phyloP scores from a whole-genome alignment of 2,888 invertebrate genomes.

The Malthinus seriepunctatus region DNA sequence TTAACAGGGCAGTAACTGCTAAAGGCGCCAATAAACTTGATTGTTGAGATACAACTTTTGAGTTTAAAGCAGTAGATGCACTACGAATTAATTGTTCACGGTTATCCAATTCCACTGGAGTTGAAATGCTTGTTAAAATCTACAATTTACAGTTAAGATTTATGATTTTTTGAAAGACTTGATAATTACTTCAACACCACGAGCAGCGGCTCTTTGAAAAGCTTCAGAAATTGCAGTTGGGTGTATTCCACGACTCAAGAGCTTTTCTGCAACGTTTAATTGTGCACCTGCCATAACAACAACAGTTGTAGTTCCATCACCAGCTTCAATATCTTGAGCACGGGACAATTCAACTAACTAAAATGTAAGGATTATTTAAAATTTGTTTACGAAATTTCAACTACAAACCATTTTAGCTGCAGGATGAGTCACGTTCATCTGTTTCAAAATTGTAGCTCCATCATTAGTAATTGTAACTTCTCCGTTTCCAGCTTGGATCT shows the following conservation, averaged over 20 bases:
- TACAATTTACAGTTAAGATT: constrained; percentile 34
- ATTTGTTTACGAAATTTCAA: not conserved
- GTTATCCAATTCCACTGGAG: constrained; percentile 83
- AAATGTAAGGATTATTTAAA: constrained; percentile 38
- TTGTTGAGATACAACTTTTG: constrained; percentile 98
- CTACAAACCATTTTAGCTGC: constrained; percentile 93
- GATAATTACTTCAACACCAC: constrained; percentile 64
- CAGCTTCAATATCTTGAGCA: constrained; percentile 98
- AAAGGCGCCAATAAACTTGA: constrained; percentile 94
- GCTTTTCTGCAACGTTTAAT: constrained; percentile 90
- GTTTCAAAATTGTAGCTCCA: constrained; percentile 98
- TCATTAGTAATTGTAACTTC: constrained; percentile 99
- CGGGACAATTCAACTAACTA: constrained; percentile 96
- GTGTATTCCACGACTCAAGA: constrained; percentile 93
- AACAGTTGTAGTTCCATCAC: constrained; percentile 98
- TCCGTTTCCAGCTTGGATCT: constrained; percentile 95
- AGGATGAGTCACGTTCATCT: constrained; percentile 98
- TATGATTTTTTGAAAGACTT: not conserved
- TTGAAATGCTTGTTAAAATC: constrained; percentile 83
- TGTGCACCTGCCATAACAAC: constrained; percentile 97
- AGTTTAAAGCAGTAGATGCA: constrained; percentile 97
- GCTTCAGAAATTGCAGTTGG: constrained; percentile 97
- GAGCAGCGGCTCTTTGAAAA: constrained; percentile 83
- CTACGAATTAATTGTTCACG: constrained; percentile 87
- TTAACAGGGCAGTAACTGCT: constrained; percentile 95